These are phyloP conservation scores for Aythya baeri DNA, from an alignment of 2,113 vertebrate genomes.

Conservation along the genomic window DNA sequence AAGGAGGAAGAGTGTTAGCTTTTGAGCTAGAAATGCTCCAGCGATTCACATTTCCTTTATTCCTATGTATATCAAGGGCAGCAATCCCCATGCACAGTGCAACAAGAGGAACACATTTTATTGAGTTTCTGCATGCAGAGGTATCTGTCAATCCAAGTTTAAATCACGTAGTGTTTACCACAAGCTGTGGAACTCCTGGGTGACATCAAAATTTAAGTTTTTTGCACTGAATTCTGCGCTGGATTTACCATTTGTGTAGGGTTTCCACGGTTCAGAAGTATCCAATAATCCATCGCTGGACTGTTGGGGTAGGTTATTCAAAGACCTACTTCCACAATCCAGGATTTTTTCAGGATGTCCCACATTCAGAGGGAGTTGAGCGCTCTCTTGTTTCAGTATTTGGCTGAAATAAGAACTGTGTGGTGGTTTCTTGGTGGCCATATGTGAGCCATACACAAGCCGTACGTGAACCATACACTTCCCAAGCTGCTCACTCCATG, in stretches of 20 bases:
- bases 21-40: slow-evolving; percentile 53
- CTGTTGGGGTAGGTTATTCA: background rate
- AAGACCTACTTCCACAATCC: background rate
- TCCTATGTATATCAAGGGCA: slow-evolving; percentile 40
- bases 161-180: slow-evolving; percentile 57
- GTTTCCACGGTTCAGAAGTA: background rate
- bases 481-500: background rate
- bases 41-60: slow-evolving; percentile 43
- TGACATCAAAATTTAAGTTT: slow-evolving; percentile 55
- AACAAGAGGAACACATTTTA: slow-evolving; percentile 59
- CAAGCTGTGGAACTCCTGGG: slow-evolving; percentile 34
- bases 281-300: background rate
- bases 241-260: background rate
- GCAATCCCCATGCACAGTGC: slow-evolving; percentile 51
- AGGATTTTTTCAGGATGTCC: background rate
- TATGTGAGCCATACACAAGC: background rate
- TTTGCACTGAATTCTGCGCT: background rate
- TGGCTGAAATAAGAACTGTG: background rate
- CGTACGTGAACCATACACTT: background rate
- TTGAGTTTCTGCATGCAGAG: slow-evolving; percentile 61
- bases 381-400: background rate
- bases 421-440: background rate
- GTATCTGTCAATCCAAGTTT: slow-evolving; percentile 65
- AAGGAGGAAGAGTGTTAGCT: slow-evolving; percentile 5
- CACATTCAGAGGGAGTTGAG: background rate